Conservation (phyloP, 2,113 vertebrate species). For the Psephotus haematonotus region DNA sequence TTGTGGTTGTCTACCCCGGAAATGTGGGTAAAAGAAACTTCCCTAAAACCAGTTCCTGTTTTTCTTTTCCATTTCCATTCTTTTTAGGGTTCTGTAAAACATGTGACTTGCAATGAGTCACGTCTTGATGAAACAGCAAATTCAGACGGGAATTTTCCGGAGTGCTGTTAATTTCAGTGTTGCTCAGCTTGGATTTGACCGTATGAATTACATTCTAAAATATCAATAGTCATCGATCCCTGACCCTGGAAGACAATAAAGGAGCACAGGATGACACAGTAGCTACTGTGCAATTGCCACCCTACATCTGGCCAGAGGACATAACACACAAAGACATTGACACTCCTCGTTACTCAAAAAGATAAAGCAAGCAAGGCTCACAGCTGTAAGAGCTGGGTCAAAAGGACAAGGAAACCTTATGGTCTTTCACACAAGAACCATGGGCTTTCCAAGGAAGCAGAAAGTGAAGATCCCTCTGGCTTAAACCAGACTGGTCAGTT, state of each 20-base stretch:
- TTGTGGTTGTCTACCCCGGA: conserved; percentile 54
- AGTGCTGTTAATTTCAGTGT: neutral
- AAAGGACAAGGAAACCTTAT: neutral
- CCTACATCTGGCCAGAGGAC: neutral
- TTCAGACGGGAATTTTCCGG: neutral
- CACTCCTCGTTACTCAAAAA: neutral
- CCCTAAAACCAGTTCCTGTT: conserved; percentile 46
- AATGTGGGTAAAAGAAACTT: conserved; percentile 16
- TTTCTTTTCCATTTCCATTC: conserved; percentile 22
- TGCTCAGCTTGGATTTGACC: neutral
- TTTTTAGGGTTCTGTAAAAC: neutral
- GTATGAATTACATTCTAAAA: neutral
- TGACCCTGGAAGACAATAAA: neutral
- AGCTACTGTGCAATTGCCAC: neutral
- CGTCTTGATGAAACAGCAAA: neutral
- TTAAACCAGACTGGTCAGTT: neutral
- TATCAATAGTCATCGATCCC: neutral
- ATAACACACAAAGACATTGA: neutral
- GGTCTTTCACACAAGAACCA: neutral
- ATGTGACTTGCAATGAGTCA: conserved; percentile 22
- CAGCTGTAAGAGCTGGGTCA: neutral
- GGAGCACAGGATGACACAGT: neutral
- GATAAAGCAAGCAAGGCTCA: neutral
- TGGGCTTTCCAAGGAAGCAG: neutral
- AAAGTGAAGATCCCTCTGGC: neutral